phyloP scores from a whole-genome alignment of 2,113 vertebrate genomes.

The Oreochromis tanganicae region DNA sequence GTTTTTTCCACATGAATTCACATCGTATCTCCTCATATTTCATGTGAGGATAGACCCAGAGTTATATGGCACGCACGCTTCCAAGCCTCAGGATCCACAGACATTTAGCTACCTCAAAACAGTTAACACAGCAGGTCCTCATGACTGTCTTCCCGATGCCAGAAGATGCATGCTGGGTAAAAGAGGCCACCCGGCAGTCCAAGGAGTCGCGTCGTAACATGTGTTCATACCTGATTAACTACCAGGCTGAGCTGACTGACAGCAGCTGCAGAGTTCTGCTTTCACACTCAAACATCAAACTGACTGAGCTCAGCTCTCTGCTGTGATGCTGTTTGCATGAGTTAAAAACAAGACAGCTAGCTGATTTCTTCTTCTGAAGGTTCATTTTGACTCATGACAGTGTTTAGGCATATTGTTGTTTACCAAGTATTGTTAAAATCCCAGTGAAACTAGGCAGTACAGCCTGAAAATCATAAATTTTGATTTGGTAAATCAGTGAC shows the following conservation, averaged over 20 bases:
- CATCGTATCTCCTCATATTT: not conserved
- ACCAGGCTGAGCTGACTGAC: not conserved
- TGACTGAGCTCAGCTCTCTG: not conserved
- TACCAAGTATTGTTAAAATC: not conserved
- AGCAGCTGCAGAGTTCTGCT: not conserved
- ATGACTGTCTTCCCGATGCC: not conserved
- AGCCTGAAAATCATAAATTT: not conserved
- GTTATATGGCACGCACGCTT: not conserved
- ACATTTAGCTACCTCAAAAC: not conserved
- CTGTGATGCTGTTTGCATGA: not conserved
- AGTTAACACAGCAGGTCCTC: not conserved
- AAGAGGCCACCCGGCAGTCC: not conserved
- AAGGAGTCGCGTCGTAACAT: not conserved
- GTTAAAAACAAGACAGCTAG: not conserved
- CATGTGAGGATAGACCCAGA: not conserved
- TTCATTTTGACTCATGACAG: not conserved
- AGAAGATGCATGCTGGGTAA: not conserved
- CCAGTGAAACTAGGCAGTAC: not conserved
- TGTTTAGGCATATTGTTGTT: not conserved
- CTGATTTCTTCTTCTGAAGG: not conserved
- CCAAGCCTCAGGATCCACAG: not conserved
- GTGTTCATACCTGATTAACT: conserved; percentile 6
- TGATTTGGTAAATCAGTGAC: not conserved
- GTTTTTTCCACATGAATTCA: not conserved
- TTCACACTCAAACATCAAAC: not conserved